phyloP scores from a whole-genome alignment of 1,140 invertebrate species.

The Amphibalanus amphitrite region DNA sequence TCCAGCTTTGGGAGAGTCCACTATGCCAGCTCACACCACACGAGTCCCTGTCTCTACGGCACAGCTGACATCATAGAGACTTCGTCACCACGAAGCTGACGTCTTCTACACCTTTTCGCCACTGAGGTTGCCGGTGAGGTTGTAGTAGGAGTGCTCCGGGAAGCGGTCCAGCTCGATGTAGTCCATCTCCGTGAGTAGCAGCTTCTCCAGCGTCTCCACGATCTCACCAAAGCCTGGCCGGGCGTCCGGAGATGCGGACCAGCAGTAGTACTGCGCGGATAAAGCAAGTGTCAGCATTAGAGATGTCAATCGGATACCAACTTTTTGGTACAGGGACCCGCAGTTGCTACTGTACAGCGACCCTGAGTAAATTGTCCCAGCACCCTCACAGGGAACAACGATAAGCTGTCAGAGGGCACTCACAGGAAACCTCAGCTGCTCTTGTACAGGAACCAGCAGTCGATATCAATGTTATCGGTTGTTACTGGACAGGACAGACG shows the following conservation, averaged over 20 bases:
- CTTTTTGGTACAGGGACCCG: no score
- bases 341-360: no score
- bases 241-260: constrained; percentile 59
- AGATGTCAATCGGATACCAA: no score
- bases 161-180: constrained; percentile 83
- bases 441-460: no score
- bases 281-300: not conserved
- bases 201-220: constrained; percentile 53
- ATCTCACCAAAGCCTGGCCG: constrained; percentile 62
- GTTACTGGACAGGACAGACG: no score
- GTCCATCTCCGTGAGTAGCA: constrained; percentile 71
- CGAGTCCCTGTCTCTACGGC: constrained; percentile 8
- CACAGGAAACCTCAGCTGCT: no score
- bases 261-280: constrained; percentile 56
- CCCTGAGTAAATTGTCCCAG: no score
- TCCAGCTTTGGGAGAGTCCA: no score
- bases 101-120: constrained; percentile 43
- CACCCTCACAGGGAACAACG: no score
- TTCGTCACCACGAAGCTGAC: no score
- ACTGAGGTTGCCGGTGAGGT: constrained; percentile 51
- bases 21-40: not conserved
- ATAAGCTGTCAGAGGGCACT: no score
- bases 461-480: no score
- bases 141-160: constrained; percentile 86
- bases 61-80: not conserved